Conservation (phyloP, 2,797 vertebrate genomes). For the Petrocephalus schoutedeni region DNA sequence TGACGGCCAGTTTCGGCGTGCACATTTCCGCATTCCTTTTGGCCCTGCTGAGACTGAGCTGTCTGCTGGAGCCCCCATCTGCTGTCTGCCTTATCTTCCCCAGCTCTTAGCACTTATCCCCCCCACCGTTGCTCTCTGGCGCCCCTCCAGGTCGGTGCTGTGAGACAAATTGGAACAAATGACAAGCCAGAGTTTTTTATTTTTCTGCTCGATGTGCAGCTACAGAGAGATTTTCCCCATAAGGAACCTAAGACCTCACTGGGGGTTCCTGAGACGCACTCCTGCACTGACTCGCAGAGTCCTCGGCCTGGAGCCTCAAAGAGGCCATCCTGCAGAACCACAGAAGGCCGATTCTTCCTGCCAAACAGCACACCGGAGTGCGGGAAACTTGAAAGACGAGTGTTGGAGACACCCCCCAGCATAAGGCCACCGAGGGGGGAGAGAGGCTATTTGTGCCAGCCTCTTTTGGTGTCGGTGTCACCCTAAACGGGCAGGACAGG, state of each 20-base stretch:
- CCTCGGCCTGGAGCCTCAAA: not conserved
- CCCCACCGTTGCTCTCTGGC: not conserved
- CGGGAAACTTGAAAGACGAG: not conserved
- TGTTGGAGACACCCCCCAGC: not conserved
- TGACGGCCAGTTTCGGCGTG: not conserved
- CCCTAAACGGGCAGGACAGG: too few species aligned
- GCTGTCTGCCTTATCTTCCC: not conserved
- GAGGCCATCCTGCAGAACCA: not conserved
- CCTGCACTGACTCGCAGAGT: not conserved
- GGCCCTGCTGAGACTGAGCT: not conserved
- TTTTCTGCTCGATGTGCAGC: not conserved
- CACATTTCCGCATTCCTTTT: not conserved
- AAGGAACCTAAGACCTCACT: not conserved
- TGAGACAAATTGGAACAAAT: not conserved
- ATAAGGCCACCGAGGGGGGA: not conserved
- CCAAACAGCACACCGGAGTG: not conserved
- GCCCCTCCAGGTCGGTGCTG: not conserved
- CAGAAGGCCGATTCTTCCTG: not conserved
- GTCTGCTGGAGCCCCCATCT: not conserved
- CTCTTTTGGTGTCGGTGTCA: not conserved
- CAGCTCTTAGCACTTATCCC: not conserved
- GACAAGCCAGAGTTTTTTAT: not conserved
- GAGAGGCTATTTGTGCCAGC: not conserved
- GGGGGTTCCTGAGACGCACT: not conserved
- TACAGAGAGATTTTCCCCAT: not conserved